A percentile compares a stretch with the other conserved stretches of the same genome.
phyloP scores from a whole-genome alignment of 2,797 vertebrate species.

The Ctenopoma multispine region DNA sequence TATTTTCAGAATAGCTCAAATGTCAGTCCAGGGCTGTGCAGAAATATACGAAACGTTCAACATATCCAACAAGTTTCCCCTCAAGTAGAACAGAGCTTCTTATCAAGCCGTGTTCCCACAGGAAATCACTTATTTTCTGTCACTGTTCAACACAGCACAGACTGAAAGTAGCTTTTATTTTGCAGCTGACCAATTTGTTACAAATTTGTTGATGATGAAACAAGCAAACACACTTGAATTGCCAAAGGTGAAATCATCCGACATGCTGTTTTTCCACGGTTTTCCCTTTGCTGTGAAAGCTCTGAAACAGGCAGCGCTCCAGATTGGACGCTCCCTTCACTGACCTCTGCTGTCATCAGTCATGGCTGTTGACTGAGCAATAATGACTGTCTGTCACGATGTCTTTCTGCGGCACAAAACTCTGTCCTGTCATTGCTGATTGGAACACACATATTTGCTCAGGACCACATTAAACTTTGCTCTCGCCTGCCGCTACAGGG shows the following conservation, averaged over 20 bases:
- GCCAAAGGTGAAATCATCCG: constrained; percentile 75
- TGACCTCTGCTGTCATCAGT: constrained; percentile 83
- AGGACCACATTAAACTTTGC: constrained; percentile 68
- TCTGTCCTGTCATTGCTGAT: constrained; percentile 77
- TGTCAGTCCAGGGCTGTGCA: constrained; percentile 12
- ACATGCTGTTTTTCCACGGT: constrained; percentile 78
- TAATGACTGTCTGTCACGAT: constrained; percentile 77
- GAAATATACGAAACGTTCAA: constrained; percentile 4
- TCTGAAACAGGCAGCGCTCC: constrained; percentile 72
- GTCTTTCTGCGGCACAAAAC: constrained; percentile 67
- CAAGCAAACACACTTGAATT: constrained; percentile 69
- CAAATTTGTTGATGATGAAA: constrained; percentile 79
- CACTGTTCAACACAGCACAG: too few species aligned
- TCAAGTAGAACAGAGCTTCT: constrained; percentile 27
- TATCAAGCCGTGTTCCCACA: constrained; percentile 67
- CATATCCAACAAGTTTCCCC: constrained; percentile 3
- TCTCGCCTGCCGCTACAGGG: constrained; percentile 54
- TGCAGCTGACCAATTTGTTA: constrained; percentile 67
- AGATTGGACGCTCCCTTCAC: constrained; percentile 75
- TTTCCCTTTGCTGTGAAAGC: constrained; percentile 70
- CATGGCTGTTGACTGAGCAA: constrained; percentile 81
- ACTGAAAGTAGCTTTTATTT: constrained; percentile 46
- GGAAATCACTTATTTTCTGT: too few species aligned
- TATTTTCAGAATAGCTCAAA: constrained; percentile 12
- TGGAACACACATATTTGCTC: constrained; percentile 82